Evolutionary conservation across 1,140 invertebrate genomes (phyloP).

Genomic region (Coboldia fuscipes): DNA sequence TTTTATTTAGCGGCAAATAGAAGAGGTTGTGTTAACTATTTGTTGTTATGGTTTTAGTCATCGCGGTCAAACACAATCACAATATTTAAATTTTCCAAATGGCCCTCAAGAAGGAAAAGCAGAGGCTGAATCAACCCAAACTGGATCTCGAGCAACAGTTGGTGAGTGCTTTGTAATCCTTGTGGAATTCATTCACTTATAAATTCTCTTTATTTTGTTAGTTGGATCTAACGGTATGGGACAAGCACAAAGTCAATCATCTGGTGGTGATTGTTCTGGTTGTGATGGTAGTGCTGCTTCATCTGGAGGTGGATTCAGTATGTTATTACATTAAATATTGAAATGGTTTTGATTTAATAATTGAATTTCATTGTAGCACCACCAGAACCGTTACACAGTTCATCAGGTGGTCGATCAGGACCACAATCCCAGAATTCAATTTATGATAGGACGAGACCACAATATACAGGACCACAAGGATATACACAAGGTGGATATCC

Average conservation of each 20-base stretch:
- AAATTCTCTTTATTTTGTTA: constrained; percentile 13
- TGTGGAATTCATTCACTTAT: neutral
- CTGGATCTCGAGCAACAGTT: constrained; percentile 48
- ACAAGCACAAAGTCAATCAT: constrained; percentile 53
- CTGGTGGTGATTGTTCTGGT: constrained; percentile 25
- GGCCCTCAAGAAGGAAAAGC: constrained; percentile 43
- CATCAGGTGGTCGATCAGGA: constrained; percentile 2
- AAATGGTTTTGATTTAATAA: neutral
- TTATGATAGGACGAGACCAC: too few species aligned
- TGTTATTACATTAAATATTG: neutral
- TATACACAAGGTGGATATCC: neutral
- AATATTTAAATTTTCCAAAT: constrained; percentile 44
- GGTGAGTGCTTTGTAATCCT: constrained; percentile 31
- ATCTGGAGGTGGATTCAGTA: too few species aligned
- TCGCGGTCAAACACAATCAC: constrained; percentile 59
- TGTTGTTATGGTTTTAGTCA: constrained; percentile 6
- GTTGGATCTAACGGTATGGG: constrained; percentile 54
- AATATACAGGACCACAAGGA: neutral
- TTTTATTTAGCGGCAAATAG: neutral
- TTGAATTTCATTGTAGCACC: neutral
- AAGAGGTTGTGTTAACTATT: neutral
- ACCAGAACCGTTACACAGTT: neutral
- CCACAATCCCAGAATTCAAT: constrained; percentile 3
- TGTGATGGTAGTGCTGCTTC: neutral
- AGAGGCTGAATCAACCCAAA: constrained; percentile 48